phyloP scores from a whole-genome alignment of 1,140 invertebrate species.

The Thalassaphorura encarpata region DNA sequence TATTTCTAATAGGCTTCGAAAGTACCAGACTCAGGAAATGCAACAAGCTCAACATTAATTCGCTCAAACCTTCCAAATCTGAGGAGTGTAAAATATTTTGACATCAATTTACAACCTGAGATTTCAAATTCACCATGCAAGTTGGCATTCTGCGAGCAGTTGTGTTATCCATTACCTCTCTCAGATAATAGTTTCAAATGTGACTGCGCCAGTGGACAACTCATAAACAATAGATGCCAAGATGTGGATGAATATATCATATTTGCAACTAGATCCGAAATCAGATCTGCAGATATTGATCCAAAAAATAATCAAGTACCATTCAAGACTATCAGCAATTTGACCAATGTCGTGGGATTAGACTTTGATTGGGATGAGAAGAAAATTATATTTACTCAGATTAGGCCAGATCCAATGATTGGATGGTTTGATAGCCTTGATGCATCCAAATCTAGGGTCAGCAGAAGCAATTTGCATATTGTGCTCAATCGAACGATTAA shows the following conservation, averaged over 20 bases:
- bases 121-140: slow-evolving; percentile 69
- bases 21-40: background rate
- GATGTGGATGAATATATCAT: slow-evolving; percentile 77
- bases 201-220: slow-evolving; percentile 79
- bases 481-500: slow-evolving; percentile 73
- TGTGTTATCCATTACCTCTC: slow-evolving; percentile 84
- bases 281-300: slow-evolving; percentile 73
- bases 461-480: too few species aligned
- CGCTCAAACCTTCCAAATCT: slow-evolving; percentile 73
- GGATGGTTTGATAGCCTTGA: slow-evolving; percentile 61
- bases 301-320: slow-evolving; percentile 67
- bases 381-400: slow-evolving; percentile 80
- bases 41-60: slow-evolving; percentile 38
- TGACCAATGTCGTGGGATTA: slow-evolving; percentile 92
- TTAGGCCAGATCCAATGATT: slow-evolving; percentile 78
- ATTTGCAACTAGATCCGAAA: slow-evolving; percentile 83
- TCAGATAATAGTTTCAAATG: slow-evolving; percentile 51
- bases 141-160: slow-evolving; percentile 71
- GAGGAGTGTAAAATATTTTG: slow-evolving; percentile 81
- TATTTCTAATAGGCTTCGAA: slow-evolving; percentile 2
- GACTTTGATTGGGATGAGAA: slow-evolving; percentile 90
- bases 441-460: slow-evolving; percentile 47
- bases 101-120: slow-evolving; percentile 70
- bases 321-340: slow-evolving; percentile 70
- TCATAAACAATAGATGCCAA: slow-evolving; percentile 57